Conservation (phyloP, 2,888 invertebrate genomes). For the Andrena trimmerana region DNA sequence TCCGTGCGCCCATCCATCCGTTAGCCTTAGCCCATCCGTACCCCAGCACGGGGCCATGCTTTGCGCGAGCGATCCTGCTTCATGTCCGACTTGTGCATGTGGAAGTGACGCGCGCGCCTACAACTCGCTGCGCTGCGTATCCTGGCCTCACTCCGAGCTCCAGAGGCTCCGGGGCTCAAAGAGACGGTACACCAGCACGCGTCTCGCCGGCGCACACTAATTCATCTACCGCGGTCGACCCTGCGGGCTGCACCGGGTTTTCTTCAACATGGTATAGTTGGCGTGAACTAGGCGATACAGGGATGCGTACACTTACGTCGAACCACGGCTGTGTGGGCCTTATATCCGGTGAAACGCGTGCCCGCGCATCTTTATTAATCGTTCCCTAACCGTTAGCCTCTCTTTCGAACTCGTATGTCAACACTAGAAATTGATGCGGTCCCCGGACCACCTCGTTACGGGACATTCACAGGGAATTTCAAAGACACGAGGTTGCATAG, state of each 20-base stretch:
- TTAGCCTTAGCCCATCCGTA: slow-evolving; percentile 50
- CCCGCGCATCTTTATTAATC: slow-evolving; percentile 84
- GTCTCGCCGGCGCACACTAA: slow-evolving; percentile 44
- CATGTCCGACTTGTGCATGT: slow-evolving; percentile 61
- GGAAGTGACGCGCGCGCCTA: slow-evolving; percentile 35
- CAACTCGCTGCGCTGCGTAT: neutral
- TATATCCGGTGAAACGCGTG: slow-evolving; percentile 84
- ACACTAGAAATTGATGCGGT: slow-evolving; percentile 60
- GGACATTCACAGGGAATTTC: neutral
- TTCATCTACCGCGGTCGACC: slow-evolving; percentile 28
- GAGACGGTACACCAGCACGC: slow-evolving; percentile 52
- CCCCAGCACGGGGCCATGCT: slow-evolving; percentile 48
- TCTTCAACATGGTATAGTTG: slow-evolving; percentile 37
- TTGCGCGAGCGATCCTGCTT: slow-evolving; percentile 60
- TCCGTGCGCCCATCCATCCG: slow-evolving; percentile 47
- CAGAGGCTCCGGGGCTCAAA: neutral
- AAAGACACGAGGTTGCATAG: neutral
- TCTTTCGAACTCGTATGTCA: slow-evolving; percentile 66
- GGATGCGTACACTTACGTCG: slow-evolving; percentile 35
- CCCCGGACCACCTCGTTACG: slow-evolving; percentile 5
- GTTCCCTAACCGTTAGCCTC: slow-evolving; percentile 79
- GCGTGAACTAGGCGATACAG: slow-evolving; percentile 59
- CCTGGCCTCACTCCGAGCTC: neutral
- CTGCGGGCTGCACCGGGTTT: slow-evolving; percentile 21
- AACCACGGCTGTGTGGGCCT: slow-evolving; percentile 75